These are phyloP conservation scores for Scomber scombrus DNA, from an alignment of 2,113 vertebrate species.

Conservation along the genomic window DNA sequence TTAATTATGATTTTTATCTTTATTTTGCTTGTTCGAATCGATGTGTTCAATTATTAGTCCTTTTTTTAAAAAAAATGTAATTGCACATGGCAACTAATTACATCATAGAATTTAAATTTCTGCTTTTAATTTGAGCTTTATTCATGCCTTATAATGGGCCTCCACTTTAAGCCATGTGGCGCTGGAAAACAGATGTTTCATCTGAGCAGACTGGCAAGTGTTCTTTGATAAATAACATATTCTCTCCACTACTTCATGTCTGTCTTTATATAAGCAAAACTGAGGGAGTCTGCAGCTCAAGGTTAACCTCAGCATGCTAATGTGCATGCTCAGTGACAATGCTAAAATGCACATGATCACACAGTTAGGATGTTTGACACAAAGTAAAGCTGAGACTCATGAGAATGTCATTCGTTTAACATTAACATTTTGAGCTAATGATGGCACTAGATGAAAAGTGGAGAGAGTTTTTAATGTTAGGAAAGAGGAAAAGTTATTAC, in stretches of 20 bases:
- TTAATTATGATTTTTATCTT: conserved; percentile 71
- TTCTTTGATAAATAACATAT: conserved; percentile 17
- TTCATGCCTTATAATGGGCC: conserved; percentile 36
- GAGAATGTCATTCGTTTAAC: too few species aligned
- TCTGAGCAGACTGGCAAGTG: conserved; percentile 1
- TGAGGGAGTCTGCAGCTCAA: too few species aligned
- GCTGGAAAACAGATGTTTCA: conserved; percentile 32
- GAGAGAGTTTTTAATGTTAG: too few species aligned
- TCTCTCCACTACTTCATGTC: neutral
- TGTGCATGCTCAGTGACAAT: too few species aligned
- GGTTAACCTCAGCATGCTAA: too few species aligned
- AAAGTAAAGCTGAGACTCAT: too few species aligned
- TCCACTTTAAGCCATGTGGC: conserved; percentile 21
- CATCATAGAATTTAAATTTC: conserved; percentile 56
- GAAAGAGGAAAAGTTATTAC: too few species aligned
- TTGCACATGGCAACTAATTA: conserved; percentile 68
- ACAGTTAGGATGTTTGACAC: too few species aligned
- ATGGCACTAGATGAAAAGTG: too few species aligned
- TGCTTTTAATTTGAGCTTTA: conserved; percentile 43
- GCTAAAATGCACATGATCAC: too few species aligned
- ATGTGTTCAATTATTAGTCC: conserved; percentile 50
- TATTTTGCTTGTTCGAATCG: conserved; percentile 44
- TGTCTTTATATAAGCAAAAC: neutral
- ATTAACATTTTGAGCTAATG: too few species aligned
- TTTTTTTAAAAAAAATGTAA: conserved; percentile 33